A percentile compares a stretch with the other conserved stretches of the same genome.
Conservation (phyloP, 2,888 invertebrate genomes). For the Agonopterix heracliana region DNA sequence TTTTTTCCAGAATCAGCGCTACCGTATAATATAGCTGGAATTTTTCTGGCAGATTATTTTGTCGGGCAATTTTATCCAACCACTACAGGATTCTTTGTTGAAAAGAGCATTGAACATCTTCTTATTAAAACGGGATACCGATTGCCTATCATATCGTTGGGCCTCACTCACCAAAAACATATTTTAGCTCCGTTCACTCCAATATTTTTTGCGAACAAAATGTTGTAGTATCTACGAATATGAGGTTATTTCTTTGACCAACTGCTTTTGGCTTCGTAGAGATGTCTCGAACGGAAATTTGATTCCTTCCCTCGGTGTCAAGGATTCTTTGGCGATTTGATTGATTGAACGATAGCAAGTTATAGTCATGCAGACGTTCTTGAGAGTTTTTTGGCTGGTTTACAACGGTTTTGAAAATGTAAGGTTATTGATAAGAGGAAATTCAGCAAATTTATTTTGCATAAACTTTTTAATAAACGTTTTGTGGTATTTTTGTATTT, state of each 20-base stretch:
- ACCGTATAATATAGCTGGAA: no score
- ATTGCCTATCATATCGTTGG: background rate
- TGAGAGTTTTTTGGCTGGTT: background rate
- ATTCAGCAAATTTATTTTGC: no score
- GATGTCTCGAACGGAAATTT: conserved; percentile 16
- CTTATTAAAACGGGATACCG: background rate
- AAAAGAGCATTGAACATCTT: background rate
- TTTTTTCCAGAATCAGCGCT: no score
- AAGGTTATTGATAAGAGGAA: no score
- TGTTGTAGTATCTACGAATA: background rate
- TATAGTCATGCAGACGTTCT: background rate
- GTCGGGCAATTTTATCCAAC: no score
- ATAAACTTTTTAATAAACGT: no score
- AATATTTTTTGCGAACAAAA: background rate
- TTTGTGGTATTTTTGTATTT: no score
- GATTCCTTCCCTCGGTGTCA: conserved; percentile 12
- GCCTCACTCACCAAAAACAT: background rate
- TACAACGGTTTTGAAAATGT: no score
- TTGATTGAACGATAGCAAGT: conserved; percentile 9
- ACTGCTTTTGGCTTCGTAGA: conserved; percentile 9
- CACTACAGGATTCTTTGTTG: no score
- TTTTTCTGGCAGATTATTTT: no score
- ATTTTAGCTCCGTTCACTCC: background rate
- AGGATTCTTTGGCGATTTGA: conserved; percentile 10
- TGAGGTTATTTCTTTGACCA: conserved; percentile 14